phyloP scores from a whole-genome alignment of 2,113 vertebrate genomes.

The Psephotus haematonotus region DNA sequence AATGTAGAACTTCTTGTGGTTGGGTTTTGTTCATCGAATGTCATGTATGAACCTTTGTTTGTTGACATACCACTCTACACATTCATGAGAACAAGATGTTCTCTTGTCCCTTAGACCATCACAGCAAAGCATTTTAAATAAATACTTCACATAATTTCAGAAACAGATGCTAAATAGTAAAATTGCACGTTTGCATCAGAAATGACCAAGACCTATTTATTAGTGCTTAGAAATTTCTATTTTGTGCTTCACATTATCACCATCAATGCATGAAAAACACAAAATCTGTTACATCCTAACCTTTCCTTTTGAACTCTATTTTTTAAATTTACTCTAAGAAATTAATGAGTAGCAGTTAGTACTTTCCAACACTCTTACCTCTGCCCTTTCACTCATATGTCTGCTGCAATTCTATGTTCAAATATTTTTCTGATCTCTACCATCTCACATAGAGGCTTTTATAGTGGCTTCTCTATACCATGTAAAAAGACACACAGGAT shows the following conservation, averaged over 20 bases:
- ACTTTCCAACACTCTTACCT: neutral
- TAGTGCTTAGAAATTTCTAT: neutral
- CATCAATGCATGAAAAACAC: neutral
- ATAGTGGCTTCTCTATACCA: neutral
- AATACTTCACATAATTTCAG: constrained; percentile 62
- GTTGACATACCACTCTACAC: constrained; percentile 51
- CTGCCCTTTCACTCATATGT: neutral
- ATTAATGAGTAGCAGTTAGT: neutral
- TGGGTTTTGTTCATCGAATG: constrained; percentile 37
- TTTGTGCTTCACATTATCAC: neutral
- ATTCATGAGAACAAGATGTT: constrained; percentile 74
- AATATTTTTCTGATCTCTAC: neutral
- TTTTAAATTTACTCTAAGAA: neutral
- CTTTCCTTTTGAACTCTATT: neutral
- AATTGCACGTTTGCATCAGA: neutral
- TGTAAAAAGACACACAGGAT: neutral
- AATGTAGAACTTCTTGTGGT: constrained; percentile 11
- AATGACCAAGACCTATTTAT: neutral
- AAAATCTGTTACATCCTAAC: neutral
- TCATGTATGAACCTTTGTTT: constrained; percentile 55
- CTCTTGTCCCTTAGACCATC: constrained; percentile 26
- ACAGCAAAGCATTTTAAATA: constrained; percentile 63
- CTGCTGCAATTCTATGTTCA: neutral
- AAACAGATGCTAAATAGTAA: constrained; percentile 62
- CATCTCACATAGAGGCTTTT: neutral